A percentile compares a stretch with the other conserved stretches of the same genome.
These are phyloP conservation scores for Cyprinodon variegatus DNA, from an alignment of 2,113 vertebrate genomes.

Conservation along the genomic window DNA sequence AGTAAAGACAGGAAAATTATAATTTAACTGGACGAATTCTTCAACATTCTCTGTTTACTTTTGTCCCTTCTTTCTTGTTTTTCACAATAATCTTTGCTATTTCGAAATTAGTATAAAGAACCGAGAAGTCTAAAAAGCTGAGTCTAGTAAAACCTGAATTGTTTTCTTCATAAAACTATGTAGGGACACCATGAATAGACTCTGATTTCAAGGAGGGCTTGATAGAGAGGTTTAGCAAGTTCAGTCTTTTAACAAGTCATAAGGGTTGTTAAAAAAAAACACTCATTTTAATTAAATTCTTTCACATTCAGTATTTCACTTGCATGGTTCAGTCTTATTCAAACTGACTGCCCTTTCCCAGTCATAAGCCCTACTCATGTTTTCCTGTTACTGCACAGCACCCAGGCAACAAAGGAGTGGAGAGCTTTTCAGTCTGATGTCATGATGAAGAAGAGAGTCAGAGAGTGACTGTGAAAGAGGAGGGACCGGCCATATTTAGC, in stretches of 20 bases:
- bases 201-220: background rate
- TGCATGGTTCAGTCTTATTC: constrained; percentile 17
- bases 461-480: constrained; percentile 30
- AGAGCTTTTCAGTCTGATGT: constrained; percentile 57
- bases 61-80: too few species aligned
- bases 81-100: background rate
- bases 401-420: constrained; percentile 65
- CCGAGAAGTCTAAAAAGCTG: background rate
- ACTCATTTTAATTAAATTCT: constrained; percentile 13
- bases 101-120: background rate
- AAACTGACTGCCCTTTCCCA: constrained; percentile 28
- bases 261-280: constrained; percentile 6
- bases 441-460: constrained; percentile 46
- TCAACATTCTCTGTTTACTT: too few species aligned
- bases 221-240: constrained; percentile 5
- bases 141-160: too few species aligned
- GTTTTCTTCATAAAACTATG: background rate
- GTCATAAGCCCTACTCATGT: constrained; percentile 44
- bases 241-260: constrained; percentile 13
- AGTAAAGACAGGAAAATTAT: too few species aligned
- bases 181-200: background rate
- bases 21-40: too few species aligned
- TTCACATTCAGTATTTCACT: constrained; percentile 42
- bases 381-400: constrained; percentile 62
- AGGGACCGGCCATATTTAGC: constrained; percentile 70